Percentiles rank a stretch among this genome's conserved stretches.
phyloP scores from a whole-genome alignment of 2,888 invertebrate species.

The Phlogophora meticulosa region DNA sequence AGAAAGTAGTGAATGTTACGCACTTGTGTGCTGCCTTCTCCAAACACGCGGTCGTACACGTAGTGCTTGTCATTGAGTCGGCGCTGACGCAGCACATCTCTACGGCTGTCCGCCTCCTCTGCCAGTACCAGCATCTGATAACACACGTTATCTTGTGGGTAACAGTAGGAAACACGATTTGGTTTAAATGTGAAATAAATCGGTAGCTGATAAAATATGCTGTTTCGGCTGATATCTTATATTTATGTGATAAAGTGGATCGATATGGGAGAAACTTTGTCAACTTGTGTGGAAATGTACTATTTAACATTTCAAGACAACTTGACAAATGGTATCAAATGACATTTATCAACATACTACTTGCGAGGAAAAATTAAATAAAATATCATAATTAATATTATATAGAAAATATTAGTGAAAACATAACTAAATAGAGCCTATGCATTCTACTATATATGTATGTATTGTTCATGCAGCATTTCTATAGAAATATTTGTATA shows the following conservation, averaged over 20 bases:
- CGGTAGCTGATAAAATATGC: slow-evolving; percentile 24
- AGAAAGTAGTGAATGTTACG: slow-evolving; percentile 49
- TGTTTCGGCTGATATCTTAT: slow-evolving; percentile 13
- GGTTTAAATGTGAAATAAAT: slow-evolving; percentile 30
- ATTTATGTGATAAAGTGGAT: slow-evolving; percentile 6
- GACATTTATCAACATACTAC: no score
- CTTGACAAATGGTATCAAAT: no score
- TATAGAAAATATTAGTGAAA: no score
- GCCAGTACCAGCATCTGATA: slow-evolving; percentile 86
- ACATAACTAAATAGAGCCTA: neutral
- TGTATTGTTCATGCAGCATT: neutral
- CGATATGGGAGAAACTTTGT: neutral
- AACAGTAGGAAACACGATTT: neutral
- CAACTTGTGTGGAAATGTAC: no score
- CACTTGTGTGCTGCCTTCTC: slow-evolving; percentile 96
- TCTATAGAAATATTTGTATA: neutral
- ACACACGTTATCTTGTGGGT: slow-evolving; percentile 37
- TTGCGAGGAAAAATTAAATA: no score
- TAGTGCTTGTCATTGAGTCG: slow-evolving; percentile 95
- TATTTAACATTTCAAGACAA: no score
- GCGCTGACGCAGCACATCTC: slow-evolving; percentile 92
- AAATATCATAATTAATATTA: no score
- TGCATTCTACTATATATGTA: neutral
- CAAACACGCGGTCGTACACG: slow-evolving; percentile 97
- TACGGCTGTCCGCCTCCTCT: slow-evolving; percentile 84